Conservation (phyloP, 2,797 vertebrate species). For the Esox masquinongy region DNA sequence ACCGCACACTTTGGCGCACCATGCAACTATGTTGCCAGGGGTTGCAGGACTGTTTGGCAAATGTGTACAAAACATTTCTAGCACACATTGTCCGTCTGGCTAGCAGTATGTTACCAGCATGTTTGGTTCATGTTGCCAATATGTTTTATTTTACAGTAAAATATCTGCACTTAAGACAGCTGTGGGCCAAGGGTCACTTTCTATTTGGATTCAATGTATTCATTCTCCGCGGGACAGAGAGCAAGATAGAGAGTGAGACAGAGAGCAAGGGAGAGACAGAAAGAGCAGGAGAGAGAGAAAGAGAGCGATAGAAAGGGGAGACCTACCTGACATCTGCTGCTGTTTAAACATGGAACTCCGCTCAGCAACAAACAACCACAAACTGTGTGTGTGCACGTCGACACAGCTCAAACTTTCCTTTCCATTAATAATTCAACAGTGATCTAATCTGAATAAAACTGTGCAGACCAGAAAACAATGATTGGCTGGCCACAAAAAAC, state of each 20-base stretch:
- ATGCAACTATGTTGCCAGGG: constrained; percentile 33
- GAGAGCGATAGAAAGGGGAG: background rate
- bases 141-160: constrained; percentile 63
- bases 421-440: constrained; percentile 73
- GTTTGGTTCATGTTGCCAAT: constrained; percentile 47
- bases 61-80: constrained; percentile 28
- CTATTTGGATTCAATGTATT: constrained; percentile 51
- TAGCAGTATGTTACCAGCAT: constrained; percentile 28
- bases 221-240: constrained; percentile 30
- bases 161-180: constrained; percentile 56
- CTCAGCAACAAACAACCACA: constrained; percentile 48
- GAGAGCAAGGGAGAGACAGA: constrained; percentile 13
- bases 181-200: constrained; percentile 68
- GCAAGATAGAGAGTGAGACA: constrained; percentile 38
- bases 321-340: constrained; percentile 47
- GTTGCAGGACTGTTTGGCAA: constrained; percentile 42
- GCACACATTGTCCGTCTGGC: constrained; percentile 30
- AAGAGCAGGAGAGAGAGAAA: background rate
- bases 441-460: constrained; percentile 62
- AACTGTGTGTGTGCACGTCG: background rate
- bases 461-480: constrained; percentile 36
- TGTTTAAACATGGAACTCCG: constrained; percentile 54
- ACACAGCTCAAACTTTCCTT: constrained; percentile 55
- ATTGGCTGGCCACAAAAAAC: constrained; percentile 39
- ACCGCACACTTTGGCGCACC: background rate